A percentile compares a stretch with the other conserved stretches of the same genome.
Evolutionary conservation across 2,888 invertebrate genomes (phyloP).

Genomic region (Adela reaumurella): DNA sequence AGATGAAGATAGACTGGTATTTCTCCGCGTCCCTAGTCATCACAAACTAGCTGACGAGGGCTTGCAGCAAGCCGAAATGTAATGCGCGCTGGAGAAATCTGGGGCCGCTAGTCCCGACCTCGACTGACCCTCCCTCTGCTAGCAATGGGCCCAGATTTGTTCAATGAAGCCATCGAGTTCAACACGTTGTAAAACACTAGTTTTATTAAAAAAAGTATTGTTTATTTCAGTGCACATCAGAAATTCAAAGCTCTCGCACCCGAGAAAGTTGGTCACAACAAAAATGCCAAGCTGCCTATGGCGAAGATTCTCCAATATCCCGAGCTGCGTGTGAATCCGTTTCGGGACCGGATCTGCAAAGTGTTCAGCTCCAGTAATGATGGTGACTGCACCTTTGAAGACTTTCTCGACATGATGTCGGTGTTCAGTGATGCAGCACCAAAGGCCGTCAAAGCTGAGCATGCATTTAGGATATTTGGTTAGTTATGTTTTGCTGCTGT

Average conservation of each 20-base stretch:
- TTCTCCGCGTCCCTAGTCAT: too few species aligned
- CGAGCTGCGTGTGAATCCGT: slow-evolving; percentile 86
- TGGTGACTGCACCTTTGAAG: slow-evolving; percentile 92
- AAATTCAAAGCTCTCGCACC: slow-evolving; percentile 87
- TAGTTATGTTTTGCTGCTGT: too few species aligned
- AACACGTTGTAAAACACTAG: too few species aligned
- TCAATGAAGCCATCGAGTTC: too few species aligned
- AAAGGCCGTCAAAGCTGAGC: slow-evolving; percentile 88
- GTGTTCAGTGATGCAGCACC: slow-evolving; percentile 91
- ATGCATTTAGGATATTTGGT: slow-evolving; percentile 96
- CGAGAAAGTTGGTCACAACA: slow-evolving; percentile 84
- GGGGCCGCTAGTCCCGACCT: too few species aligned
- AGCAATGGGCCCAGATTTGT: too few species aligned
- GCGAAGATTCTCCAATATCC: slow-evolving; percentile 81
- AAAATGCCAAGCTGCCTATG: slow-evolving; percentile 83
- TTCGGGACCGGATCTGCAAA: slow-evolving; percentile 86
- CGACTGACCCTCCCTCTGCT: too few species aligned
- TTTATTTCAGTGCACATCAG: slow-evolving; percentile 72
- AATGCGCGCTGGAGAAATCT: too few species aligned
- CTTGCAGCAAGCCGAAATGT: too few species aligned
- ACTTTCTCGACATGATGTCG: slow-evolving; percentile 96
- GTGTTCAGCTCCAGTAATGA: slow-evolving; percentile 87
- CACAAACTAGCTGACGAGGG: too few species aligned
- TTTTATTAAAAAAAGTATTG: background rate
- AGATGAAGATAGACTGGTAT: too few species aligned